Evolutionary conservation across 2,797 vertebrate genomes (phyloP), one percentile per base, ranked within the genome.

Genomic region (Esox masquinongy): DNA sequence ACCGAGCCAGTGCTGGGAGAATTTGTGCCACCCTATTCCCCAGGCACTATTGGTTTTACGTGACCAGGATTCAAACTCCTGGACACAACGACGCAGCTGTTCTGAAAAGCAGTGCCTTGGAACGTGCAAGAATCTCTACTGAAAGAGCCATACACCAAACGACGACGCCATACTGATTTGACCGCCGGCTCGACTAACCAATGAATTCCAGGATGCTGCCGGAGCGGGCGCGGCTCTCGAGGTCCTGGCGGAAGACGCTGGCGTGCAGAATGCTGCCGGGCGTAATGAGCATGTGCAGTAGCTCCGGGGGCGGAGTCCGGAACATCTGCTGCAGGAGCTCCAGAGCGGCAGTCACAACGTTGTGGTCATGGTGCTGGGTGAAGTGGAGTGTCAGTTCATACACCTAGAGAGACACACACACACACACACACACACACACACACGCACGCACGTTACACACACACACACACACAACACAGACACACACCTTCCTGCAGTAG

Each of bases 361-460:
- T 99, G 84, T 99, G 98, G 88, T 99, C 98, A 79, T 94, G 94
- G 89, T 99, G 98, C 80, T 98, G 97, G 0, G 96, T 96, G 87
- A 97, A 97, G 91, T 96, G 95, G 73, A 99, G 88, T 22, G 97
- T 97, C 92, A 99, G 84, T 72, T 98, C 97, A 19, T 99, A 99
- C 75, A 98, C 96, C 98, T 99, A 81, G 50, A 63, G n/a, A 56
- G n/a, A 64, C 26, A 59, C 16, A 39, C 19, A 26, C 47, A 49
- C 34, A 50, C 50, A 11, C 29, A 64, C 26, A 59, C 16, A 39
- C 19, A 26, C 47, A 49, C 34, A 50, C 50, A 11, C 67, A 39
- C 19, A 26, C 47, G 36, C 34, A 50, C 50, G 8, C 67, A 36
- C 7, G 24, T 50, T 93, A 17, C 95, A 95, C 49, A 95, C 92